Base-by-base conservation (phyloP, 2,888 invertebrate species). In the Panorpa germanica region DNA sequence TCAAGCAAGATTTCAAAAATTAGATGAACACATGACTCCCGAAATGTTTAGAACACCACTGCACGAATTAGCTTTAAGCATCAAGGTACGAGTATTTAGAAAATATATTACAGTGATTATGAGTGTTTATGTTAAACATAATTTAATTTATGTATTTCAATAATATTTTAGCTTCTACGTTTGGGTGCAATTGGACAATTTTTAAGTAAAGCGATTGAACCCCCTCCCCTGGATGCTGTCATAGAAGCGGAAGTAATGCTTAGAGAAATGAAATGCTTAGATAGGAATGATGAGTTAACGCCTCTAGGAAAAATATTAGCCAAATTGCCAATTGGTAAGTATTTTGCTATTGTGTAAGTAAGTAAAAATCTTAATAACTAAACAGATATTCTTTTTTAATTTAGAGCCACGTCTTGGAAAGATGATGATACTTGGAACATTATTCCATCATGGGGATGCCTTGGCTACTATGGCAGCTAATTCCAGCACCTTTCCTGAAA, bases 41-140 rank as follows among this genome's bases (percentile, higher is more conserved):
- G 96, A 98, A 61, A 96, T 98, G 71, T 90, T 96, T 58, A 66
- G 96, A 30, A 95, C 95, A 0, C 96, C 96, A 0, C 57, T 98
- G 10, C 95, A 96, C 46, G 95, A 96, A 49, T 59, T 96, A 32
- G 86, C 91, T 0, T 62, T 98, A 30, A 81, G 83, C 22, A 85
- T 90, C 33, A 90, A 55, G 28, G 34, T 34, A 29, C 17, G n/a
- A 9, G n/a, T 4, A 29, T 15, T 5, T n/a, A 15, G 8, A 6
- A 9, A 28, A 4, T 20, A 11, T 18, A n/a, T 10, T 14, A 15
- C 10, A 10, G 17, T 4, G n/a, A n/a, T n/a, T n/a, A n/a, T n/a
- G n/a, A n/a, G n/a, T n/a, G n/a, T n/a, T n/a, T n/a, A n/a, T n/a
- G n/a, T n/a, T n/a, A 5, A 20, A 4, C 3, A 28, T 28, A 21